Base-by-base conservation (phyloP, 2,797 vertebrate genomes). In the Hydrocynus forskahlii region DNA sequence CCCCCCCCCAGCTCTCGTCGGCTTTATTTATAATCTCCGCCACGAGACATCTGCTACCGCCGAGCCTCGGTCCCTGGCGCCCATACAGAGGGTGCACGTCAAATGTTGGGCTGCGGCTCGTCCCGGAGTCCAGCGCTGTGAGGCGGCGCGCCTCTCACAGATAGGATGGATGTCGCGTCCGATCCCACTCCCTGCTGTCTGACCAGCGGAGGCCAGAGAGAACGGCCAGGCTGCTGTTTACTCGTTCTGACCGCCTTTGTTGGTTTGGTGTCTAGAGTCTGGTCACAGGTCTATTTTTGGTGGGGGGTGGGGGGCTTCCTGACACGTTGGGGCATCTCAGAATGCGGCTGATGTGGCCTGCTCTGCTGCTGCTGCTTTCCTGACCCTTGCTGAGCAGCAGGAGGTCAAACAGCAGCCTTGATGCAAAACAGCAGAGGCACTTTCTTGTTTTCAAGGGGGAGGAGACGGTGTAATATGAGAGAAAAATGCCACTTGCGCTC, bases 1-100 rank as follows among this genome's bases (percentile, higher is more conserved):
- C 88, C 88, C 88, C 88, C 88, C 88, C 87, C 86, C 86, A 89
- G 89, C 82, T 92, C 91, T 90, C 85, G 76, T 91, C 89, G 88
- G 87, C 90, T 93, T 94, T 93, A 94, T 94, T 94, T 94, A 94
- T 91, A 90, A 92, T 90, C 85, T 83, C 80, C 88, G 91, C 92
- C 92, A 94, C 83, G 45, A 93, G 93, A 94, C 93, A 94, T 94
- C 93, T 94, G 93, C 93, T 94, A 90, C 87, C 89, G 92, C 89
- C 86, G 76, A 86, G 89, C 68, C 88, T 91, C 84, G 83, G 90
- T 93, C 92, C 90, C 88, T 86, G 87, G 88, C 84, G 88, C 91
- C 88, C 89, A 60, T 89, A 90, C 90, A 91, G 91, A 93, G 91
- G 90, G 90, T 92, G 88, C 89, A 85, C 88, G 91, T 94, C 92